Base-by-base conservation (phyloP, 1,140 invertebrate genomes). In the Teleogryllus occipitalis region DNA sequence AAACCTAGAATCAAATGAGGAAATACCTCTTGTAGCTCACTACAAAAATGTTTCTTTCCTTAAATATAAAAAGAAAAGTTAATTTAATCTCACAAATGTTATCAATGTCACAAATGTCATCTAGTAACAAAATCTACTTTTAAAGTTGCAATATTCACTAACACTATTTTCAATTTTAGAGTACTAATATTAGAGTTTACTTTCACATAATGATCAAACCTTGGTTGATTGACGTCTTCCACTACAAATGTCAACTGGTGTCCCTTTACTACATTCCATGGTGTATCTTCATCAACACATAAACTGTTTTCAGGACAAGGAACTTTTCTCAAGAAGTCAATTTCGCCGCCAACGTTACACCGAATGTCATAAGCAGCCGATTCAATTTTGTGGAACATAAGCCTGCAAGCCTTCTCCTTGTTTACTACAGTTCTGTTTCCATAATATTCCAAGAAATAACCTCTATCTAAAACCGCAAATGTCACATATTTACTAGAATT, bases 171-270 rank as follows among this genome's bases (percentile, higher is more conserved):
- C 18, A 39, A 65, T 3, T 75, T 15, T 46, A 5, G 21, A 75
- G 21, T 6, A 15, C 4, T 18, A 75, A 22, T 10, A 27, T 75
- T 65, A 3, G 7, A 14, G 7, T 65, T 1, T 65, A 65, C 3
- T 65, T 10, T 14, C 10, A 65, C 18, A 18, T 65, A 0, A 65
- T 76, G 77, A 78, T 82, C 82, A 88, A 90, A 96, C 94, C 95
- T 94, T 79, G 97, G 96, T 84, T 97, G 93, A 82, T 92, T 92
- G 78, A 93, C 90, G 86, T 98, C 93, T 84, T 95, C 91, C 81
- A 99, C 94, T 77, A 94, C 93, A 87, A 96, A 98, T 6, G 97
- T 98, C 85, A 99, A 97, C 86, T 99, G 97, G 86, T 94, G 91
- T 77, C 91, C 92, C 82, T 92, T 91, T 2, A 99, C 89, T 0